Evolutionary conservation across 2,797 vertebrate species (phyloP), one percentile per base, ranked within the genome.

Genomic region (Tangara arthus): DNA sequence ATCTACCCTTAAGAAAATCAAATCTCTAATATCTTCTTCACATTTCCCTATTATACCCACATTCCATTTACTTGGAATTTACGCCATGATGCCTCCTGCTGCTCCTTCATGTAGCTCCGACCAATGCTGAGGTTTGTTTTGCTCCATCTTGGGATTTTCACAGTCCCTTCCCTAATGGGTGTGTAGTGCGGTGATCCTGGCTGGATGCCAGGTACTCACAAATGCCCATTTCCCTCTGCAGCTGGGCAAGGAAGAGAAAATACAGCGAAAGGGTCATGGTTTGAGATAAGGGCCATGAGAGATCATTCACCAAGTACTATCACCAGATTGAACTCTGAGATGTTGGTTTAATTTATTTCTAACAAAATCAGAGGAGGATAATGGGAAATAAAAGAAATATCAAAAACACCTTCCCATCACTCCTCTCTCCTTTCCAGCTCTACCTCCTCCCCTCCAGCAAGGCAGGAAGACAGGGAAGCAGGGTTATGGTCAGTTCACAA

Each of bases 241-340:
- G 11, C 30, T 28, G 28, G 23, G 15, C 50, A 50, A 12, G 22
- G 19, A 55, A 70, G 22, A 42, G 22, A 56, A 79, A 57, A 57
- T 32, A 11, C 3, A 44, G 44, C 4, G 3, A 49, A 71, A 71
- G 11, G 7, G 50, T 64, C 32, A 20, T 28, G 23, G 8, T 4
- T 24, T 79, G 22, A 56, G 32, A 32, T 28, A 50, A 71, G 13
- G 11, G 28, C n/a, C 6, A 18, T 3, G 50, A 79, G 35, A 37
- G 3, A 42, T n/a, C 35, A 42, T 27, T 56, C 32, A 64, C 15
- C 13, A 11, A 35, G 41, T 42, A 11, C 10, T 20, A 15, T 27
- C 26, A 49, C 8, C 18, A 24, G 6, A 35, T 34, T 34, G 15
- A 63, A 26, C 17, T 41, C 0, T 0, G 12, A 7, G 5, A 16